A percentile compares a stretch with the other conserved stretches of the same genome.
phyloP scores from a whole-genome alignment of 2,797 vertebrate genomes.

The Tapirus indicus region DNA sequence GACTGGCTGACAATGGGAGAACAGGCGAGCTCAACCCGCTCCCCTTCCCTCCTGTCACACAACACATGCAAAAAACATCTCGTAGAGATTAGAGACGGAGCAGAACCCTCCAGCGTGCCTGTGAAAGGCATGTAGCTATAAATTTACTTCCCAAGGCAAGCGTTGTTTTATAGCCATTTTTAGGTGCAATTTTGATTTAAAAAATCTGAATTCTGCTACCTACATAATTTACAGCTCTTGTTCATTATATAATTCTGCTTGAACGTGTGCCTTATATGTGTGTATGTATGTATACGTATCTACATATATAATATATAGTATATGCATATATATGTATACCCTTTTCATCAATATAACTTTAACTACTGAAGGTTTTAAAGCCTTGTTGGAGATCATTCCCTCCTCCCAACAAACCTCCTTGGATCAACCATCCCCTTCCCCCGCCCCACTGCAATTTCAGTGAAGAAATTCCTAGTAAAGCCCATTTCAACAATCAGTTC shows the following conservation, averaged over 20 bases:
- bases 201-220: conserved; percentile 80
- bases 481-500: conserved; percentile 87
- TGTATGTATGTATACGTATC: background rate
- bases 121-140: conserved; percentile 83
- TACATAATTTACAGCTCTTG: conserved; percentile 82
- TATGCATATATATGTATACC: conserved; percentile 41
- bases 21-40: conserved; percentile 80
- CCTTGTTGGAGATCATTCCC: conserved; percentile 85
- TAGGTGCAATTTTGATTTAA: conserved; percentile 74
- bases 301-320: background rate
- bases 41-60: conserved; percentile 86
- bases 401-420: conserved; percentile 61
- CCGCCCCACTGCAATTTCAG: conserved; percentile 71
- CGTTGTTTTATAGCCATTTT: conserved; percentile 81
- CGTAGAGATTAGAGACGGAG: conserved; percentile 84
- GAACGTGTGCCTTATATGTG: background rate
- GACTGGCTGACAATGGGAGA: conserved; percentile 88
- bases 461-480: conserved; percentile 88
- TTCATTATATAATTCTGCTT: conserved; percentile 63
- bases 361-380: conserved; percentile 84
- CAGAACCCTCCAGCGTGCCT: conserved; percentile 83
- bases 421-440: conserved; percentile 68
- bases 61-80: conserved; percentile 87
- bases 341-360: conserved; percentile 83
- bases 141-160: conserved; percentile 81